phyloP scores from a whole-genome alignment of 2,888 invertebrate species.

The Megaustenia siamemsis region DNA sequence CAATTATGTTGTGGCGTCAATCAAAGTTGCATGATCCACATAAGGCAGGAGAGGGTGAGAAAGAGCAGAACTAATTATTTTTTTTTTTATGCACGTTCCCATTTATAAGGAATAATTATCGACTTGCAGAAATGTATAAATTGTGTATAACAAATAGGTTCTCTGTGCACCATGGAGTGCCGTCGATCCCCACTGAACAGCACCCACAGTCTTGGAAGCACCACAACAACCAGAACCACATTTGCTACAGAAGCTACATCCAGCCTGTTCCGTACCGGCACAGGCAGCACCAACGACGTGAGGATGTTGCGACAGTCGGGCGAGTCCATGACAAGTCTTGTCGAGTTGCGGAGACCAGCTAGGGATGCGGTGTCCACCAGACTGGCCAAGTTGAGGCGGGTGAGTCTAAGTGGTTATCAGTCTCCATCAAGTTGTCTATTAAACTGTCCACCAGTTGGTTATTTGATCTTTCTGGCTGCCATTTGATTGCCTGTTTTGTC shows the following conservation, averaged over 20 bases:
- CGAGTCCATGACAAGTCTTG: constrained; percentile 53
- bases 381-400: constrained; percentile 57
- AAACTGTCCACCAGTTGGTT: background rate
- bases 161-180: background rate
- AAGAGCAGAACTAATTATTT: too few relatives aligned
- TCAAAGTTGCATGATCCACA: too few relatives aligned
- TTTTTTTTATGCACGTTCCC: too few relatives aligned
- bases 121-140: too few relatives aligned
- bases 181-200: background rate
- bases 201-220: constrained; percentile 29
- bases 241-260: background rate
- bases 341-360: constrained; percentile 51
- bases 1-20: too few relatives aligned
- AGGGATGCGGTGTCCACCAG: constrained; percentile 48
- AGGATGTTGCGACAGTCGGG: constrained; percentile 28
- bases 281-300: constrained; percentile 6
- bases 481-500: background rate
- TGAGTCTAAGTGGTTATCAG: constrained; percentile 32
- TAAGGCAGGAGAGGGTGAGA: too few relatives aligned
- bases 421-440: background rate
- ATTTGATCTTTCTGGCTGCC: background rate
- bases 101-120: too few relatives aligned
- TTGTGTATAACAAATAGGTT: background rate
- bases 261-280: too few relatives aligned
- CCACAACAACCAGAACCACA: background rate